A percentile compares a stretch with the other conserved stretches of the same genome.
phyloP scores from a whole-genome alignment of 1,140 invertebrate genomes.

The Lepidurus arcticus region DNA sequence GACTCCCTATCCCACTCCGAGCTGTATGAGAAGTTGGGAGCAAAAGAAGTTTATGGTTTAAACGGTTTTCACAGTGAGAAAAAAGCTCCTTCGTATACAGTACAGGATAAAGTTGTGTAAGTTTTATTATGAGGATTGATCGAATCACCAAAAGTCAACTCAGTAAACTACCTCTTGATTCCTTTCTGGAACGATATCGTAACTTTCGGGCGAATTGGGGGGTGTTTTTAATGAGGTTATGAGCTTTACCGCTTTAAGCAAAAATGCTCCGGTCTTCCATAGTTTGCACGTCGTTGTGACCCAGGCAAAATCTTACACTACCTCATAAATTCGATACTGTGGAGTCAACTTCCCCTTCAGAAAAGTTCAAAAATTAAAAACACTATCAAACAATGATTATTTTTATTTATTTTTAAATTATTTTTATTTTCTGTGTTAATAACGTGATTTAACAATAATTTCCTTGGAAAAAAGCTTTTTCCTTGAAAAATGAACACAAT shows the following conservation, averaged over 20 bases:
- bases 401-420: too few relatives aligned
- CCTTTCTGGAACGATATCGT: not conserved
- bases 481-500: too few relatives aligned
- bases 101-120: not conserved
- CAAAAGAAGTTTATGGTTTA: not conserved
- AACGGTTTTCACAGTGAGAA: not conserved
- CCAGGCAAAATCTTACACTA: too few relatives aligned
- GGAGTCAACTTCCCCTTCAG: too few relatives aligned
- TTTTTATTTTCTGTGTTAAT: too few relatives aligned
- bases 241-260: not conserved
- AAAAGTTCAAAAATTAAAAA: too few relatives aligned
- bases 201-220: not conserved
- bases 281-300: not conserved
- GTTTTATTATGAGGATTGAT: not conserved
- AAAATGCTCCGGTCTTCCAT: not conserved
- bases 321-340: too few relatives aligned
- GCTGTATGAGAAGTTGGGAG: too few relatives aligned
- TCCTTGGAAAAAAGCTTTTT: too few relatives aligned
- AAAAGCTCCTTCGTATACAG: not conserved
- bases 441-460: too few relatives aligned
- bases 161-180: not conserved
- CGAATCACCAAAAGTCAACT: not conserved
- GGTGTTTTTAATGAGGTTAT: not conserved
- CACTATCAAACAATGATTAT: too few relatives aligned
- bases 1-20: too few relatives aligned